Conservation (phyloP, 1,140 invertebrate genomes). For the Grapholita molesta region DNA sequence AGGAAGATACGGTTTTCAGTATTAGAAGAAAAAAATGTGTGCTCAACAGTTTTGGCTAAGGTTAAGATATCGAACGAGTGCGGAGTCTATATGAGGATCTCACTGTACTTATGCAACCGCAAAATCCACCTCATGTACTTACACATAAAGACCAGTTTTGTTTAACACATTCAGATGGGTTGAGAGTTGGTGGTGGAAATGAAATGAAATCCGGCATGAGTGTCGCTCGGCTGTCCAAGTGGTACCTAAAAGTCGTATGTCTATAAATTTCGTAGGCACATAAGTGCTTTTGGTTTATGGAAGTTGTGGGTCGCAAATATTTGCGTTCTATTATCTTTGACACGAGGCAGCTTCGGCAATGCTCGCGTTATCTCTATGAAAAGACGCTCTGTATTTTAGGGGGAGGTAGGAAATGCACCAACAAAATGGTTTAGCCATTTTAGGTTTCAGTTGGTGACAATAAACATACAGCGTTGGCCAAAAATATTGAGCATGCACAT, state of each 20-base stretch:
- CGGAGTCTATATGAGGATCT: background rate
- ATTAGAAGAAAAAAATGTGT: too few relatives aligned
- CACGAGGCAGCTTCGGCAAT: background rate
- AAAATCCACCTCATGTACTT: background rate
- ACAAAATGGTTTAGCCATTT: too few relatives aligned
- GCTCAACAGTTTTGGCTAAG: too few relatives aligned
- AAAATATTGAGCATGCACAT: too few relatives aligned
- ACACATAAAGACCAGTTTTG: background rate
- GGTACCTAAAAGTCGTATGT: background rate
- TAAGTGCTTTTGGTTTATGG: background rate
- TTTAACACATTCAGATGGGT: background rate
- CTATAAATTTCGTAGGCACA: background rate
- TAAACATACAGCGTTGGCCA: too few relatives aligned
- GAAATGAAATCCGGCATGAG: background rate
- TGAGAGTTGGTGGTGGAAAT: background rate
- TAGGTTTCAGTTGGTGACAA: too few relatives aligned
- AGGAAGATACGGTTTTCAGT: too few relatives aligned
- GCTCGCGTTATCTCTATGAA: background rate
- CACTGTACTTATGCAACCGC: background rate
- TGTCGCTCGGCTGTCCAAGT: background rate
- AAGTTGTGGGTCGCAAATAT: background rate
- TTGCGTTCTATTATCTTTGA: conserved; percentile 13
- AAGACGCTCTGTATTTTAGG: background rate
- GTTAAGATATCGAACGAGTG: too few relatives aligned
- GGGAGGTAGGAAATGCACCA: too few relatives aligned